Base-by-base conservation (phyloP, 2,888 invertebrate genomes). In the Pristionchus japonicus region DNA sequence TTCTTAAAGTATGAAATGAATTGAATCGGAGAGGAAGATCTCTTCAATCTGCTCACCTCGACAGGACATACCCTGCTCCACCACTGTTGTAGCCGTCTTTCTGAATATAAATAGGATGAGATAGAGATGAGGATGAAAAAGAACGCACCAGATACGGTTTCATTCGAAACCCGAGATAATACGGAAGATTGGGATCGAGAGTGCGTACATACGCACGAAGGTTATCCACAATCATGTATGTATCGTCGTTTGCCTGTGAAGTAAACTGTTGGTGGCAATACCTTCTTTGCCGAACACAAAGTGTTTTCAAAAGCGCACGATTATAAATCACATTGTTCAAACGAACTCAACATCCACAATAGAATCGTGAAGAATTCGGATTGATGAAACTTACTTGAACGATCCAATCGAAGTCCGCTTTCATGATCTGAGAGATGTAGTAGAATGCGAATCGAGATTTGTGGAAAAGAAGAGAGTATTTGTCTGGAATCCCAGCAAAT, bases 11-110 rank as follows among this genome's bases (percentile, higher is more conserved):
- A n/a, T n/a, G n/a, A n/a, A n/a, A n/a, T n/a, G n/a, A n/a, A n/a
- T n/a, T n/a, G n/a, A n/a, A n/a, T n/a, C n/a, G n/a, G n/a, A n/a
- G n/a, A n/a, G n/a, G n/a, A n/a, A n/a, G n/a, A n/a, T n/a, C 64
- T 27, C 31, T 64, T 20, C 31, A 23, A 87, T 83, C 90, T 90
- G 84, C 47, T 92, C 40, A 6, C 37, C 89, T 88, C 15, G 92
- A 92, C 9, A 93, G 52, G 7, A 92, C 89, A 89, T 93, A 93
- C 7, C 92, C 92, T 34, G 92, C 92, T 9, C 92, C 92, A 0
- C 93, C 93, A 1, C 90, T 90, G 87, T 93, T 92, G 89, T 93
- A 93, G n/a, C 93, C 93, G 27, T 90, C 80, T 34, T 90, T 88
- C 90, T 90, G 57, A 83, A 47, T 34, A 31, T 43, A 17, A 11